A percentile compares a stretch with the other conserved stretches of the same genome.
Conservation (phyloP, 1,140 invertebrate species). For the Calosoma granatense region DNA sequence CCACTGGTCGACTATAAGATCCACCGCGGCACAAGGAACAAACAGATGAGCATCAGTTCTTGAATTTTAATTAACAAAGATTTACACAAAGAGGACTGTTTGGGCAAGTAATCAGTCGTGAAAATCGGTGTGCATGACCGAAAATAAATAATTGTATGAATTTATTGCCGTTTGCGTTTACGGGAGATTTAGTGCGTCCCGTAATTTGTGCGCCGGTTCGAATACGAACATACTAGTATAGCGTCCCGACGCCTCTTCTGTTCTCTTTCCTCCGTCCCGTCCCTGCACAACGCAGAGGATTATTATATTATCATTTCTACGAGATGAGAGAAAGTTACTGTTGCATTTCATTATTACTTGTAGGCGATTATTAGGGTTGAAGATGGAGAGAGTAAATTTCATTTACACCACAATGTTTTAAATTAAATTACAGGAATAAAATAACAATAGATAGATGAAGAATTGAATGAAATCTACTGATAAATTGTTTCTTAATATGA, state of each 20-base stretch:
- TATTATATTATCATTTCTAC: too few relatives aligned
- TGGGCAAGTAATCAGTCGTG: constrained; percentile 4
- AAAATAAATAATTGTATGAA: constrained; percentile 9
- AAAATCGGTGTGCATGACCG: not conserved
- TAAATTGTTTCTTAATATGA: too few relatives aligned
- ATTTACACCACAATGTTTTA: too few relatives aligned
- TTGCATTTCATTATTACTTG: too few relatives aligned
- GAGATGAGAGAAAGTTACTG: too few relatives aligned
- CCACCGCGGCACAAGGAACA: constrained; percentile 3
- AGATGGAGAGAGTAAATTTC: too few relatives aligned
- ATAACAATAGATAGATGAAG: too few relatives aligned
- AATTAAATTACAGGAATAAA: too few relatives aligned
- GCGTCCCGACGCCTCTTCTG: not conserved
- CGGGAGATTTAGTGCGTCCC: not conserved
- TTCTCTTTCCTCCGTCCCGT: not conserved
- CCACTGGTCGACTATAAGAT: not conserved
- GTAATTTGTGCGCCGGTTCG: not conserved
- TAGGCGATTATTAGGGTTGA: too few relatives aligned
- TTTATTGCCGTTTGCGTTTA: not conserved
- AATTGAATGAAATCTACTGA: too few relatives aligned
- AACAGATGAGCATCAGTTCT: constrained; percentile 11
- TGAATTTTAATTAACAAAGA: constrained; percentile 12
- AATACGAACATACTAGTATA: too few relatives aligned
- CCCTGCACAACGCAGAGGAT: too few relatives aligned
- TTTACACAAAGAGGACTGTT: constrained; percentile 10